These are phyloP conservation scores for Heliconius hortense DNA, from an alignment of 2,888 invertebrate species.

Conservation along the genomic window DNA sequence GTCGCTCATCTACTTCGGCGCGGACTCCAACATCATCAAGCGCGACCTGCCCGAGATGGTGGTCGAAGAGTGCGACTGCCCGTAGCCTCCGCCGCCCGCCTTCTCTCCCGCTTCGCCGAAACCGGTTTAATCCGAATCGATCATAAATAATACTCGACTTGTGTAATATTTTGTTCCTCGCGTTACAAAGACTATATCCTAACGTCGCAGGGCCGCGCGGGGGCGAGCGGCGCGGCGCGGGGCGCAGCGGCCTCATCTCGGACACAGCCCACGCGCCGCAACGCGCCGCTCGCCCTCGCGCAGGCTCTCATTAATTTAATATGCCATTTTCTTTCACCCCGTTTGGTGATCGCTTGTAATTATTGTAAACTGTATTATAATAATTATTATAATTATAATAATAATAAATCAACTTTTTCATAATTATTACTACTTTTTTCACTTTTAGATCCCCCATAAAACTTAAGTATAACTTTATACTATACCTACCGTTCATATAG, in stretches of 20 bases:
- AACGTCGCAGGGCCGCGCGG: constrained; percentile 58
- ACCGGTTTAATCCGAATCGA: constrained; percentile 78
- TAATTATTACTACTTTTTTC: constrained; percentile 77
- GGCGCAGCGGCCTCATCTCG: constrained; percentile 56
- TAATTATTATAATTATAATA: constrained; percentile 81
- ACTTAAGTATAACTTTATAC: not conserved
- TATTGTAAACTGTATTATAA: constrained; percentile 83
- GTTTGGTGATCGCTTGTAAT: constrained; percentile 83
- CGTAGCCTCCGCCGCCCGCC: constrained; percentile 78
- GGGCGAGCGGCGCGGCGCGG: constrained; percentile 59
- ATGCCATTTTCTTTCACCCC: constrained; percentile 81
- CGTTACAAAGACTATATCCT: constrained; percentile 82
- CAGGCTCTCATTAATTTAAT: constrained; percentile 74
- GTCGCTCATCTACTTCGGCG: constrained; percentile 95
- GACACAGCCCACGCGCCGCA: constrained; percentile 81
- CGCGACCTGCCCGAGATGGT: constrained; percentile 97
- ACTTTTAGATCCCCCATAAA: constrained; percentile 48
- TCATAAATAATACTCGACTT: constrained; percentile 81
- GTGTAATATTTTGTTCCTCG: constrained; percentile 82
- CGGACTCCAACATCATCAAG: constrained; percentile 94
- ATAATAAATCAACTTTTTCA: constrained; percentile 82
- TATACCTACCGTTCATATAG: not conserved
- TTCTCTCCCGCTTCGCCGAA: constrained; percentile 61
- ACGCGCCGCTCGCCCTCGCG: constrained; percentile 47
- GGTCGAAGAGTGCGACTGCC: constrained; percentile 97